Evolutionary conservation across 2,888 invertebrate species (phyloP).

Genomic region (Autographa gamma): DNA sequence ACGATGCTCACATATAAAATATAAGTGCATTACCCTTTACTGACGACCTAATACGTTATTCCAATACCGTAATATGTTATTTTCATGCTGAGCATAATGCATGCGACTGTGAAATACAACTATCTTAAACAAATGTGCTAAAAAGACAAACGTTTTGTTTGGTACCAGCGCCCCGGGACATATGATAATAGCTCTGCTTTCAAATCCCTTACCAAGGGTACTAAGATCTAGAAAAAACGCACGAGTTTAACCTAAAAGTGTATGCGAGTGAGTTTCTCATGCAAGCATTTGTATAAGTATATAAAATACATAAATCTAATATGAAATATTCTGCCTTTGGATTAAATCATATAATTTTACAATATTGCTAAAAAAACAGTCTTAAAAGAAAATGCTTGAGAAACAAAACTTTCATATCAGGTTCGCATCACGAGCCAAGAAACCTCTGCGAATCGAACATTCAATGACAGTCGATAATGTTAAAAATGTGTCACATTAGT

Average conservation of each 20-base stretch:
- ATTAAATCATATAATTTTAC: no score
- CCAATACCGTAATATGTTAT: constrained; percentile 48
- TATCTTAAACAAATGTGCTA: constrained; percentile 87
- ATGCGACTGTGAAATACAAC: constrained; percentile 83
- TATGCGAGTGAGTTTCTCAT: not conserved
- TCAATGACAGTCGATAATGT: no score
- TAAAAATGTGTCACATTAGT: constrained; percentile 22
- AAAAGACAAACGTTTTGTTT: constrained; percentile 87
- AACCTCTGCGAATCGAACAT: no score
- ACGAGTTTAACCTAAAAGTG: not conserved
- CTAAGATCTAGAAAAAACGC: not conserved
- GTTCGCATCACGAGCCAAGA: no score
- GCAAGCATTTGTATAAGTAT: no score
- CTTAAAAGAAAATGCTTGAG: no score
- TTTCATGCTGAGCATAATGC: constrained; percentile 70
- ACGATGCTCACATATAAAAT: not conserved
- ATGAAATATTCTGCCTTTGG: no score
- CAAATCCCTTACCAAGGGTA: constrained; percentile 65
- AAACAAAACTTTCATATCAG: no score
- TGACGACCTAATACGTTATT: constrained; percentile 11
- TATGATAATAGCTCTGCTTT: constrained; percentile 85
- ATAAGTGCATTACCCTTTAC: constrained; percentile 11
- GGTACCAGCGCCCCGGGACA: constrained; percentile 78
- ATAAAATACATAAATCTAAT: no score
- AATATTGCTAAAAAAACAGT: no score